Evolutionary conservation across 2,113 vertebrate genomes (phyloP).

Genomic region (Microcebus murinus): DNA sequence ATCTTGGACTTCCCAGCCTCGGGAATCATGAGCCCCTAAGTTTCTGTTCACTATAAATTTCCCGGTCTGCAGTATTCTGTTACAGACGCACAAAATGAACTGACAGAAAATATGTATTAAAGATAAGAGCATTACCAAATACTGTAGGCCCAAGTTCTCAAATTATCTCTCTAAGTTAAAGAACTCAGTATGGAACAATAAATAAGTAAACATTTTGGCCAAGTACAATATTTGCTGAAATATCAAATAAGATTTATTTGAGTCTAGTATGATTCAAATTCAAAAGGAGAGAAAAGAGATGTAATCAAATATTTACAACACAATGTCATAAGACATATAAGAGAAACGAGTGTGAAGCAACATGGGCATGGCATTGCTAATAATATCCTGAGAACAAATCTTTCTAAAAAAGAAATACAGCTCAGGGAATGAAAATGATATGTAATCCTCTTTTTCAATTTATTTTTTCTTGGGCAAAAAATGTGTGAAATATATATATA

Average conservation of each 20-base stretch:
- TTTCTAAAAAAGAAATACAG: not conserved
- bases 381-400: slow-evolving; percentile 55
- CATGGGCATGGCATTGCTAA: slow-evolving; percentile 17
- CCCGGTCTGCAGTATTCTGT: not conserved
- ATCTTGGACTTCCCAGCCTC: not conserved
- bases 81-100: not conserved
- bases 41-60: not conserved
- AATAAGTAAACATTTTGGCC: slow-evolving; percentile 51
- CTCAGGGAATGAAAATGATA: not conserved
- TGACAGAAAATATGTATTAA: not conserved
- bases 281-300: slow-evolving; percentile 1
- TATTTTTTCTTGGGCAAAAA: slow-evolving; percentile 28
- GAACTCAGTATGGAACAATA: slow-evolving; percentile 45
- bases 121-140: not conserved
- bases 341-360: slow-evolving; percentile 47
- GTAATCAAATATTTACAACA: slow-evolving; percentile 66
- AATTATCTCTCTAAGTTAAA: slow-evolving; percentile 45
- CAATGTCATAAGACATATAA: slow-evolving; percentile 32
- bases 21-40: not conserved
- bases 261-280: not conserved
- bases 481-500: not conserved
- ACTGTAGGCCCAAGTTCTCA: not conserved
- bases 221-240: slow-evolving; percentile 56
- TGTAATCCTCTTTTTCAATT: slow-evolving; percentile 20
- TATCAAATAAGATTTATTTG: slow-evolving; percentile 54